A percentile compares a stretch with the other conserved stretches of the same genome.
These are phyloP conservation scores for Muscicapa comitata DNA, from an alignment of 2,797 vertebrate genomes.

Conservation along the genomic window DNA sequence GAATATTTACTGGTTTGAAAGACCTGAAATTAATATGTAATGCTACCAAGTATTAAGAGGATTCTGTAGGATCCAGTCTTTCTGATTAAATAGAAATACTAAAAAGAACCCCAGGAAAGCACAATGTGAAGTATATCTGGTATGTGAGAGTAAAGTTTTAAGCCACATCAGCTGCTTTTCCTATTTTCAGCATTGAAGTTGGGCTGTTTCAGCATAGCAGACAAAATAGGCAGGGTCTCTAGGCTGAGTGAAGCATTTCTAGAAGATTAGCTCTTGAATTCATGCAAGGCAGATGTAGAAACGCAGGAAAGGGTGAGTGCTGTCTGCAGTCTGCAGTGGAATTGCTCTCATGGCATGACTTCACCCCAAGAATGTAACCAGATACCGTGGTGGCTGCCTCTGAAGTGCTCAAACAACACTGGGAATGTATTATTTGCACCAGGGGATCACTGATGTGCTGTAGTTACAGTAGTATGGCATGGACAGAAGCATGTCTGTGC, in stretches of 20 bases:
- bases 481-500: neutral
- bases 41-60: neutral
- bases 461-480: neutral
- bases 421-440: neutral
- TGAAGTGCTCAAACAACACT: neutral
- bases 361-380: neutral
- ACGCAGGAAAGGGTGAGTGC: neutral
- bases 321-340: neutral
- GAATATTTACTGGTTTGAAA: neutral
- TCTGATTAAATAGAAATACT: neutral
- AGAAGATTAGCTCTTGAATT: neutral
- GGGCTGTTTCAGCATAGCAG: neutral
- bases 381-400: fast-evolving
- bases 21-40: neutral
- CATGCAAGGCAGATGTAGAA: neutral
- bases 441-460: neutral
- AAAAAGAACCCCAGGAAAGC: neutral
- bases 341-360: neutral
- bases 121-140: neutral
- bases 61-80: neutral
- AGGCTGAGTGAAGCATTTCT: neutral
- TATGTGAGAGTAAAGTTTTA: neutral
- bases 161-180: neutral
- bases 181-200: neutral
- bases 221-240: neutral